These are phyloP conservation scores for Typhlichthys subterraneus DNA, from an alignment of 2,797 vertebrate genomes.

Conservation along the genomic window DNA sequence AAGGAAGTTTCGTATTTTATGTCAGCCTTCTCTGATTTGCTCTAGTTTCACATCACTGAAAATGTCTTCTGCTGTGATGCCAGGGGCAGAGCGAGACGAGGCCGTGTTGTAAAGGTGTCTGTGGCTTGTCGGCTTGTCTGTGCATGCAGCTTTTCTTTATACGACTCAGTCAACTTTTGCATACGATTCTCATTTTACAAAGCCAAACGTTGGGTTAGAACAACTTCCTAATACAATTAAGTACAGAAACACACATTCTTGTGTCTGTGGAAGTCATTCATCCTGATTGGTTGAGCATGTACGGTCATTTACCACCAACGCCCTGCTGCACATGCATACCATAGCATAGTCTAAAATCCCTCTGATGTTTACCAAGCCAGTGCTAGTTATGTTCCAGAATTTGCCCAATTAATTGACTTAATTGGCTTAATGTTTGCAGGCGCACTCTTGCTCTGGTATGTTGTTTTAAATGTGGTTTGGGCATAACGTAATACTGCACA, in stretches of 20 bases:
- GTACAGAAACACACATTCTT: background rate
- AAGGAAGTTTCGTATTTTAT: constrained; percentile 11
- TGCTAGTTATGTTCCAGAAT: constrained; percentile 7
- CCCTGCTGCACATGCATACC: background rate
- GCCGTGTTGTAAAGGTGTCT: too few species aligned
- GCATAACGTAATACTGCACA: constrained; percentile 7
- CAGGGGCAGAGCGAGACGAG: too few species aligned
- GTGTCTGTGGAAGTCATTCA: background rate
- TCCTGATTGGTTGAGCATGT: background rate
- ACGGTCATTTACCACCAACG: background rate
- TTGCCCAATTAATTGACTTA: constrained; percentile 5
- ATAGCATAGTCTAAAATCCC: too few species aligned
- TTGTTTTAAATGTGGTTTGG: background rate
- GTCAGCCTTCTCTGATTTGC: background rate
- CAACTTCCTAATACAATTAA: too few species aligned
- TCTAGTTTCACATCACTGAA: background rate
- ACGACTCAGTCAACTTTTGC: too few species aligned
- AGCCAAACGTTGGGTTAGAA: too few species aligned
- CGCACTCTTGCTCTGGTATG: background rate
- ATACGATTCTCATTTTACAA: too few species aligned
- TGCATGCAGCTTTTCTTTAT: too few species aligned
- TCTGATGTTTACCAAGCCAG: too few species aligned
- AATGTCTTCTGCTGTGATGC: background rate
- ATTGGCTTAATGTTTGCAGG: background rate
- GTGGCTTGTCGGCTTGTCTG: too few species aligned